Conservation (phyloP, 1,140 invertebrate genomes). For the Apis florea region DNA sequence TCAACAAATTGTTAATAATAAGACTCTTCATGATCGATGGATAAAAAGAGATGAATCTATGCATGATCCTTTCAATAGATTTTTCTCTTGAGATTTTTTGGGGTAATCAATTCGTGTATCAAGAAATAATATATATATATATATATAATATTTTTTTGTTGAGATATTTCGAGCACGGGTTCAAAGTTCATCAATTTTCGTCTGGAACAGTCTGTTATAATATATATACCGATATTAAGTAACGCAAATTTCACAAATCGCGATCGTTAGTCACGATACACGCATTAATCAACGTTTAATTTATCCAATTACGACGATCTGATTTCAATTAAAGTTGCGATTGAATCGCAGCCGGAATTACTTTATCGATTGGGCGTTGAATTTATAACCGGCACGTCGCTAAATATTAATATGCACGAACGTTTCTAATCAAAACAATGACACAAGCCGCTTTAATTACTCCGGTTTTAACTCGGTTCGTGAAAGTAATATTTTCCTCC, state of each 20-base stretch:
- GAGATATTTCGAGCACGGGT: too few species aligned
- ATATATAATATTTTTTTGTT: too few species aligned
- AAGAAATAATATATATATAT: too few species aligned
- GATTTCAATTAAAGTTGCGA: conserved; percentile 46
- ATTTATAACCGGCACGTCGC: conserved; percentile 27
- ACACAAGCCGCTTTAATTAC: conserved; percentile 38
- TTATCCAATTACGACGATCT: conserved; percentile 29
- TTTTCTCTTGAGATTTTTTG: too few species aligned
- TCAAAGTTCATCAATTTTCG: too few species aligned
- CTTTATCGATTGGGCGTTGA: conserved; percentile 10
- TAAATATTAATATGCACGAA: conserved; percentile 26
- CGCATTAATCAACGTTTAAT: conserved; percentile 42
- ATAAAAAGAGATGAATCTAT: too few species aligned
- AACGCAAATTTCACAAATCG: background rate
- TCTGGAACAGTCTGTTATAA: too few species aligned
- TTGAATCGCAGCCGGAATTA: conserved; percentile 36
- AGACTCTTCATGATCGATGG: too few species aligned
- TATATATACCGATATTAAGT: background rate
- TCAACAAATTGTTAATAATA: too few species aligned
- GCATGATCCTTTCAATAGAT: too few species aligned
- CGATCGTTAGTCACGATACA: background rate
- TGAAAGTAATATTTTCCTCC: conserved; percentile 43
- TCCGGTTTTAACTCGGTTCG: conserved; percentile 43
- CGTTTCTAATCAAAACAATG: conserved; percentile 36
- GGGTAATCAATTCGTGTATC: too few species aligned